These are phyloP conservation scores for Galerucella calmariensis DNA, from an alignment of 2,888 invertebrate genomes.

Conservation along the genomic window DNA sequence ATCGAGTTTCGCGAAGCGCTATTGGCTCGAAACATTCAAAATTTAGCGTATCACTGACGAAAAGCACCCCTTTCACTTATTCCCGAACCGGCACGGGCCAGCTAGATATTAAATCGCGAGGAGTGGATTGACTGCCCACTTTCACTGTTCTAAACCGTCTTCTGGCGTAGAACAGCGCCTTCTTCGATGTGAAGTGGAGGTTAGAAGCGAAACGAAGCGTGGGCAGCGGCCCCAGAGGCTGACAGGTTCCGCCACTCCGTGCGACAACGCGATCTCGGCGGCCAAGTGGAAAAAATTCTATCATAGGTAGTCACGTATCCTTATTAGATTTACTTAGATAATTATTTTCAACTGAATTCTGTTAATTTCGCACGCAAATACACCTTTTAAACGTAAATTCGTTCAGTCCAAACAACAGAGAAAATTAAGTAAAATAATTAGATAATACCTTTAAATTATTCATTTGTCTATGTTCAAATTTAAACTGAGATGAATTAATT, in stretches of 20 bases:
- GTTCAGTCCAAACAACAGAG: no score
- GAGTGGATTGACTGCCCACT: slow-evolving; percentile 24
- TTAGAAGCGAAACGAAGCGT: slow-evolving; percentile 31
- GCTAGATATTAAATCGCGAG: not conserved
- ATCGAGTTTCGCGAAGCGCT: not conserved
- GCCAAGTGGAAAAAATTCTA: slow-evolving; percentile 30
- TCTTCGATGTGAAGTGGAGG: slow-evolving; percentile 29
- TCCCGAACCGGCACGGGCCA: slow-evolving; percentile 26
- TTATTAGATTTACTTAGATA: slow-evolving; percentile 16
- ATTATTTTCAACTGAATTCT: not conserved
- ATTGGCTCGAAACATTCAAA: not conserved
- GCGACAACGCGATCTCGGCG: slow-evolving; percentile 16
- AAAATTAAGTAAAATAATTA: no score
- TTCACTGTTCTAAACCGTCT: slow-evolving; percentile 31
- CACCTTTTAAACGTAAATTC: no score
- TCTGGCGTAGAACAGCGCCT: slow-evolving; percentile 17
- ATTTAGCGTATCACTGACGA: not conserved
- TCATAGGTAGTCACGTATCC: not conserved
- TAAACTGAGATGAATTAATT: no score
- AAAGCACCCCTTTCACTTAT: slow-evolving; percentile 32
- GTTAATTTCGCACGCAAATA: no score
- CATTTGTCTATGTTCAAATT: no score
- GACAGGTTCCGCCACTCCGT: slow-evolving; percentile 34
- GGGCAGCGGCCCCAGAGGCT: slow-evolving; percentile 32
- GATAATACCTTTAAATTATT: no score